Evolutionary conservation across 2,888 invertebrate genomes (phyloP).

Genomic region (Aspidiotus rigidus): DNA sequence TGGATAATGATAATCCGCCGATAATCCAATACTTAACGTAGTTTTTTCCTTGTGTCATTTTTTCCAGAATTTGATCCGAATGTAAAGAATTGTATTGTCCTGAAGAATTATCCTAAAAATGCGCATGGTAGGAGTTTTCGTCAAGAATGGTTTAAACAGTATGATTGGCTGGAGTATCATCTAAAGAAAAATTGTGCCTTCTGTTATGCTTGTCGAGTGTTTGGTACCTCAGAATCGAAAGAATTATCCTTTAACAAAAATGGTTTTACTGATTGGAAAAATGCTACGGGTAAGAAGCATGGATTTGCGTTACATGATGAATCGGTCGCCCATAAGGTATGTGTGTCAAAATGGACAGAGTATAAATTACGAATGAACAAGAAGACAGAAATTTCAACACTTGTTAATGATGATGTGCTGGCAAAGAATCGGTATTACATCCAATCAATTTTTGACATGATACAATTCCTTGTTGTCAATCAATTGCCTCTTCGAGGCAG

Average conservation of each 20-base stretch:
- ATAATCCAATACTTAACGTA: not conserved
- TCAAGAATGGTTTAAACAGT: not conserved
- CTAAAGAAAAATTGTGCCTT: conserved; percentile 1
- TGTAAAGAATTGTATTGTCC: not conserved
- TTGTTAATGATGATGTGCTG: conserved; percentile 3
- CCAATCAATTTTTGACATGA: conserved; percentile 5
- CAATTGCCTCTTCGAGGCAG: conserved; percentile 11
- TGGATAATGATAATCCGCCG: not conserved
- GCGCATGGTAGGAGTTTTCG: conserved; percentile 5
- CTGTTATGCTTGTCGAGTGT: conserved; percentile 1
- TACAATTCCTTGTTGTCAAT: conserved; percentile 8
- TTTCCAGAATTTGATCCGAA: not conserved
- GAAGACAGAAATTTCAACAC: not conserved
- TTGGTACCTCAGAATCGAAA: not conserved
- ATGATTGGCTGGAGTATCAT: conserved; percentile 5
- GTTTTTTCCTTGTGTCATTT: not conserved
- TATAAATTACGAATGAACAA: not conserved
- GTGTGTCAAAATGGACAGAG: not conserved
- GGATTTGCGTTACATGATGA: not conserved
- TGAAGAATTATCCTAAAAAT: too few species aligned
- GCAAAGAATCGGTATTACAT: conserved; percentile 12
- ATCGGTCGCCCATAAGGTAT: not conserved
- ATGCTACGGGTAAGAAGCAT: not conserved
- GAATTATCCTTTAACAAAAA: not conserved
- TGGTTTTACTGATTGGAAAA: not conserved